Evolutionary conservation across 2,888 invertebrate species (phyloP), one percentile per base, ranked within the genome.

Genomic region (Lumbricus terrestris): DNA sequence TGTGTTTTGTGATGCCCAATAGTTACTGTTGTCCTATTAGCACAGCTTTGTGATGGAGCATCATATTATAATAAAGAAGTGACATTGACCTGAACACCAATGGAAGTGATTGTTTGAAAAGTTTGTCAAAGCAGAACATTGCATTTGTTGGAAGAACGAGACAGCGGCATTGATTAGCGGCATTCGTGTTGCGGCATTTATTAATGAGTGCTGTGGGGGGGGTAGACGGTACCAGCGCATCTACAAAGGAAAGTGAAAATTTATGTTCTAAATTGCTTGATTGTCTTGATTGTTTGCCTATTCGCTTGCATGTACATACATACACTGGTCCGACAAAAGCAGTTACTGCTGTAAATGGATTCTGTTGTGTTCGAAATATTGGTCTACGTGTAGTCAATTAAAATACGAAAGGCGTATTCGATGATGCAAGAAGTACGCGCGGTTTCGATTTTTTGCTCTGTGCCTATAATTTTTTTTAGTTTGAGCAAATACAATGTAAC

Each of bases 1-100:
- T 69, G 29, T 69, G n/a, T n/a, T n/a, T n/a, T n/a, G n/a, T n/a
- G n/a, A n/a, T n/a, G n/a, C n/a, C 1, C n/a, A n/a, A n/a, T n/a
- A n/a, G n/a, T 29, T 29, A 54, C 54, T 29, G 4, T 29, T 29
- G 69, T 8, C 29, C 23, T 69, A n/a, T 69, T n/a, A 69, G 69
- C 69, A n/a, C n/a, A 11, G n/a, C n/a, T 69, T 69, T 69, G 8
- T n/a, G 16, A n/a, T 69, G 11, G n/a, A 29, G 69, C n/a, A n/a
- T 69, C 69, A 69, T 69, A n/a, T n/a, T n/a, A n/a, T n/a, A 69
- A n/a, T n/a, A 69, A 69, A 69, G 69, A 69, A 69, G n/a, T 69
- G 69, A 69, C 69, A 69, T n/a, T 69, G 29, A 29, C 69, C n/a
- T 69, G 29, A n/a, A 69, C n/a, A 1, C 69, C 69, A 69, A n/a